These are phyloP conservation scores for Onychostruthus taczanowskii DNA, from an alignment of 2,113 vertebrate species.

Conservation along the genomic window DNA sequence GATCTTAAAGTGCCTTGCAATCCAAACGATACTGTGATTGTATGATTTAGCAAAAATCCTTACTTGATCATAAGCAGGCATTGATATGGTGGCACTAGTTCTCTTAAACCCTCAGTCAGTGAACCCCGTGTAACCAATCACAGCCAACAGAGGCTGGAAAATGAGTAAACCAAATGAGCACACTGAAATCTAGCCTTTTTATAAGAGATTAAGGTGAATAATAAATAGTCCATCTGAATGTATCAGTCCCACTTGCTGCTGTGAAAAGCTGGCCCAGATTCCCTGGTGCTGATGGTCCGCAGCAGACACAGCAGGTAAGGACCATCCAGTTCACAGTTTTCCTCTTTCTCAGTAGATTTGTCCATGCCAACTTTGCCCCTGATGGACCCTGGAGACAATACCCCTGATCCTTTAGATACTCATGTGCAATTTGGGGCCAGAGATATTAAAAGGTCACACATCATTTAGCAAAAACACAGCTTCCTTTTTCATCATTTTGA, in stretches of 20 bases:
- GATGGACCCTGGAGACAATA: neutral
- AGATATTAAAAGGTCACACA: neutral
- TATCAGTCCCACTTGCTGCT: neutral
- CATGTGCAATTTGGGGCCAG: neutral
- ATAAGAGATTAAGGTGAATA: neutral
- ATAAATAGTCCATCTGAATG: neutral
- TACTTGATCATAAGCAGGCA: neutral
- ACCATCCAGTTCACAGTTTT: neutral
- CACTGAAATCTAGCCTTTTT: neutral
- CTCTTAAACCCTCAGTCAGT: neutral
- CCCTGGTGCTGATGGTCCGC: neutral
- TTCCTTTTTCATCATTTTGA: neutral
- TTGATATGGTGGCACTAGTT: neutral
- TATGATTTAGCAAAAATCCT: neutral
- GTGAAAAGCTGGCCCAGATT: neutral
- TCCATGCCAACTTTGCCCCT: neutral
- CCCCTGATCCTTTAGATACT: neutral
- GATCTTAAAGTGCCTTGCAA: neutral
- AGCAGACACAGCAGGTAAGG: neutral
- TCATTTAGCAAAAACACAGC: neutral
- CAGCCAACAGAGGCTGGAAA: neutral
- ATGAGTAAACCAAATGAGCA: neutral
- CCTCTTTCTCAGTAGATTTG: neutral
- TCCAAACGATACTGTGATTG: neutral
- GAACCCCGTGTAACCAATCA: too few species aligned